These are phyloP conservation scores for Chrysotoxum bicinctum DNA, from an alignment of 2,888 invertebrate species.

Conservation along the genomic window DNA sequence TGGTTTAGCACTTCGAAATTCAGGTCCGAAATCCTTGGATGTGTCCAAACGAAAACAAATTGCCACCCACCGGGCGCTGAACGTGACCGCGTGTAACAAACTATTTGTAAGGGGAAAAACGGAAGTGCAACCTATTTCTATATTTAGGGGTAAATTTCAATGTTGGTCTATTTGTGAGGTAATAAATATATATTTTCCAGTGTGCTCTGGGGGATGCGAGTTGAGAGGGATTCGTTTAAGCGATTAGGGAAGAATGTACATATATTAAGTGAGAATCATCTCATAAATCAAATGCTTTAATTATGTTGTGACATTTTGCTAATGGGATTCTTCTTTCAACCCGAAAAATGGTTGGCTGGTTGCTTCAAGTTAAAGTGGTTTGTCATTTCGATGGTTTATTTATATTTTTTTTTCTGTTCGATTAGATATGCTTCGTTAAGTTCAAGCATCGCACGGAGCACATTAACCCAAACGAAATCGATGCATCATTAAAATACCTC, in stretches of 20 bases:
- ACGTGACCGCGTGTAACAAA: slow-evolving; percentile 38
- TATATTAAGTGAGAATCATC: slow-evolving; percentile 4
- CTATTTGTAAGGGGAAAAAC: slow-evolving; percentile 48
- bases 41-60: slow-evolving; percentile 57
- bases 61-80: slow-evolving; percentile 28
- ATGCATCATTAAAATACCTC: slow-evolving; percentile 31
- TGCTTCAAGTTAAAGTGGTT: slow-evolving; percentile 9
- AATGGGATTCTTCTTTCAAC: slow-evolving; percentile 45
- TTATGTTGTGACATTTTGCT: slow-evolving; percentile 47
- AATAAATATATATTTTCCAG: slow-evolving; percentile 30
- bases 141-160: slow-evolving; percentile 47
- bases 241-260: slow-evolving; percentile 32
- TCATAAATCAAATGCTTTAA: slow-evolving; percentile 51
- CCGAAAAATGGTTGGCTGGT: slow-evolving; percentile 4
- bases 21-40: slow-evolving; percentile 39
- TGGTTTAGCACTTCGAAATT: slow-evolving; percentile 37
- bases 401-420: background rate
- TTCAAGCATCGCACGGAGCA: background rate
- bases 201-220: background rate
- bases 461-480: slow-evolving; percentile 7
- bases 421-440: slow-evolving; percentile 23
- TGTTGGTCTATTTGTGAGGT: slow-evolving; percentile 27
- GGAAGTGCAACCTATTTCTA: slow-evolving; percentile 61
- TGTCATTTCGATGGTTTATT: slow-evolving; percentile 9
- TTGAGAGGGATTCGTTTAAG: slow-evolving; percentile 18